A percentile compares a stretch with the other conserved stretches of the same genome.
Evolutionary conservation across 1,140 invertebrate genomes (phyloP).

Genomic region (Sitodiplosis mosellana): DNA sequence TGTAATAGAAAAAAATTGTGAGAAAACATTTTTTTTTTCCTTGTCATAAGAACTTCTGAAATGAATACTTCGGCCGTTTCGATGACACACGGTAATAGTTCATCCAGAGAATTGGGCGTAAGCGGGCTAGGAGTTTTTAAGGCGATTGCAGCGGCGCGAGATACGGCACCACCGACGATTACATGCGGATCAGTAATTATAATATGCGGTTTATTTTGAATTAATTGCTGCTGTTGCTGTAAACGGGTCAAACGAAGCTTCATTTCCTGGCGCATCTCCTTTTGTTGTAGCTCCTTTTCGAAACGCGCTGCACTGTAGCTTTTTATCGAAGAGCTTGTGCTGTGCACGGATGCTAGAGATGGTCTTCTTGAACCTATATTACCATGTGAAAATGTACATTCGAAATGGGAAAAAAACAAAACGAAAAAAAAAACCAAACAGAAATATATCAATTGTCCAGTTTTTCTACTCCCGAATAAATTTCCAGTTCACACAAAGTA

Average conservation of each 20-base stretch:
- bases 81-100: constrained; percentile 50
- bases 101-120: constrained; percentile 56
- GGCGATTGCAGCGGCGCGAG: constrained; percentile 13
- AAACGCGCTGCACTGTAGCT: constrained; percentile 58
- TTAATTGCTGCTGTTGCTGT: constrained; percentile 25
- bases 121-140: constrained; percentile 50
- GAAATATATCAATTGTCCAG: no score
- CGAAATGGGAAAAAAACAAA: no score
- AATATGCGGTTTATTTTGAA: constrained; percentile 22
- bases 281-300: constrained; percentile 56
- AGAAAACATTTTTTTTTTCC: no score
- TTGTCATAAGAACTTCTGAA: no score
- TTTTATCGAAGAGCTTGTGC: constrained; percentile 54
- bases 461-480: no score
- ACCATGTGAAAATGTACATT: no score
- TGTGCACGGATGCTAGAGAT: constrained; percentile 61
- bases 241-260: constrained; percentile 46
- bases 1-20: no score
- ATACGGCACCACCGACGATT: constrained; percentile 10
- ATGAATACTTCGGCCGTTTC: constrained; percentile 45
- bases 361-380: constrained; percentile 55
- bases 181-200: constrained; percentile 18
- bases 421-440: no score
- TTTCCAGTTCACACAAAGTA: no score
- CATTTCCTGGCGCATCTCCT: constrained; percentile 51